phyloP scores from a whole-genome alignment of 2,113 vertebrate genomes.

The Prionailurus viverrinus region DNA sequence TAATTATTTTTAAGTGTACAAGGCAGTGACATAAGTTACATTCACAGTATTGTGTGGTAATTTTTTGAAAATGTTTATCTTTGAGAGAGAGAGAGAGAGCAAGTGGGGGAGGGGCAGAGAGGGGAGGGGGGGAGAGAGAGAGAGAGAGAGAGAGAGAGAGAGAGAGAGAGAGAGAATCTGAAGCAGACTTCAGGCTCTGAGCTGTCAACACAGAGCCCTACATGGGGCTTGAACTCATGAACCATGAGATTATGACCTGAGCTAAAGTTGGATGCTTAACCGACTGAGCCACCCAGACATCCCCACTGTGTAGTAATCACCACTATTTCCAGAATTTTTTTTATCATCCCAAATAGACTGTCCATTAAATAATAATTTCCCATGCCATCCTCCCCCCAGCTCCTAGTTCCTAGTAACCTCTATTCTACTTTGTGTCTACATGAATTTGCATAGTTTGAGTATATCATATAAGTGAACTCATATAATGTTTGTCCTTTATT shows the following conservation, averaged over 20 bases:
- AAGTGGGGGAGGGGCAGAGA: too few species aligned
- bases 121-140: too few species aligned
- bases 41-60: background rate
- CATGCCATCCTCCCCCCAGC: background rate
- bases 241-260: background rate
- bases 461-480: background rate
- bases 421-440: background rate
- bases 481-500: background rate
- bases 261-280: background rate
- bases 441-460: background rate
- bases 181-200: too few species aligned
- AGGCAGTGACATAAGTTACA: background rate
- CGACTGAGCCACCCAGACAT: background rate
- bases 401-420: background rate
- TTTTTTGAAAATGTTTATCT: too few species aligned
- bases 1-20: background rate
- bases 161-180: too few species aligned
- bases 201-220: too few species aligned
- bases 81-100: too few species aligned
- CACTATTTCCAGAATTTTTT: background rate
- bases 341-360: background rate
- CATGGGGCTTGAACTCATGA: background rate
- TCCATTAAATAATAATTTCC: background rate
- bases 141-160: too few species aligned
- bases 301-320: background rate